Evolutionary conservation across 2,797 vertebrate species (phyloP).

Genomic region (Heliangelus exortis): DNA sequence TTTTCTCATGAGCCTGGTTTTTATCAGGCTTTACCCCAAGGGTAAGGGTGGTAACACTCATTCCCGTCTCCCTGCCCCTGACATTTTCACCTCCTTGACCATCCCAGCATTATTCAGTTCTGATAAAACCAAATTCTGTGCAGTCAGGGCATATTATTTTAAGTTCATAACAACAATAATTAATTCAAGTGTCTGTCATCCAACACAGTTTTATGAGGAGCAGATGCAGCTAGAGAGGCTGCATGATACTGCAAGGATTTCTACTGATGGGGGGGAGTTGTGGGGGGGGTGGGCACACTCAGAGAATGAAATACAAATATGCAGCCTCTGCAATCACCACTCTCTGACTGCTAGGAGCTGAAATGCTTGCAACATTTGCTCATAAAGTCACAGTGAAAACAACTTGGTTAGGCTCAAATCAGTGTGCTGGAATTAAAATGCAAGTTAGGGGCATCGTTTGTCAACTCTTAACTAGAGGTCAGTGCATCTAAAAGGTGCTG

Average conservation of each 20-base stretch:
- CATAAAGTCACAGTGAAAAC: background rate
- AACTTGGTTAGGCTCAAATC: background rate
- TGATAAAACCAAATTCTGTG: background rate
- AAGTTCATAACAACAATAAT: background rate
- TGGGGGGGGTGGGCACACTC: background rate
- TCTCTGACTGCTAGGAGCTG: background rate
- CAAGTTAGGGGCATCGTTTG: background rate
- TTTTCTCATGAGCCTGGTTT: background rate
- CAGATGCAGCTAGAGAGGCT: background rate
- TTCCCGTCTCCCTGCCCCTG: background rate
- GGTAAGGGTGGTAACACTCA: too few species aligned
- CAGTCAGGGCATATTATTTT: background rate
- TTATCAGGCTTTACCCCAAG: background rate
- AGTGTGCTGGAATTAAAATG: background rate
- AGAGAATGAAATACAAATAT: background rate
- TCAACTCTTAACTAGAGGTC: constrained; percentile 42
- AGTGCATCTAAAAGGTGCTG: constrained; percentile 37
- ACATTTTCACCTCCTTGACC: background rate
- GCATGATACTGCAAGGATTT: background rate
- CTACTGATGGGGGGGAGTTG: background rate
- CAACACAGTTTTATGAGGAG: background rate
- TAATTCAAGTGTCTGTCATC: background rate
- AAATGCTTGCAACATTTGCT: background rate
- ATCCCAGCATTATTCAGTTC: background rate
- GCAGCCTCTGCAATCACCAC: background rate